Percentiles rank a stretch among this genome's conserved stretches.
phyloP scores from a whole-genome alignment of 2,797 vertebrate genomes.

The Cichlasoma orientale region DNA sequence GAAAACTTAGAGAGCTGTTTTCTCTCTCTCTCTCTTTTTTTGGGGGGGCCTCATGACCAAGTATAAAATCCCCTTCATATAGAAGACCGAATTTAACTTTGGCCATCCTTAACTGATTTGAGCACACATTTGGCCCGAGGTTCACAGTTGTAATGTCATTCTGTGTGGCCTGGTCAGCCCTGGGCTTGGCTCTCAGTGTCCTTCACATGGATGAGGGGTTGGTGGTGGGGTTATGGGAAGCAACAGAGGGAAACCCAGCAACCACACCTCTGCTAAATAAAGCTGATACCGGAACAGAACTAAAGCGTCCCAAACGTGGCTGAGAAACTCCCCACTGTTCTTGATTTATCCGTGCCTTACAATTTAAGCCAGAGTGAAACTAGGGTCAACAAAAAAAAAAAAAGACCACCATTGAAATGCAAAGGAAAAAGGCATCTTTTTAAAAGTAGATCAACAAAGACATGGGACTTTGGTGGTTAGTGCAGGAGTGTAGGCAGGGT shows the following conservation, averaged over 20 bases:
- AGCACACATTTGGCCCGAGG: neutral
- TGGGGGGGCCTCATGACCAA: neutral
- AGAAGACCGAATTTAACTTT: neutral
- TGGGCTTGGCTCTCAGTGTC: conserved; percentile 36
- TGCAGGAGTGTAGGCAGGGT: conserved; percentile 30
- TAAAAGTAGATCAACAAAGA: conserved; percentile 66
- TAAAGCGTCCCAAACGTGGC: conserved; percentile 38
- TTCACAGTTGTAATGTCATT: conserved; percentile 20
- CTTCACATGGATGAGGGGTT: conserved; percentile 47
- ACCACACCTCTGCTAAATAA: conserved; percentile 76
- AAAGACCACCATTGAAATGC: conserved; percentile 55
- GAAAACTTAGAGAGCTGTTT: neutral
- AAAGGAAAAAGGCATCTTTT: conserved; percentile 45
- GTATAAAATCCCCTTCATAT: neutral
- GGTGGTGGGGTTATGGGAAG: conserved; percentile 60
- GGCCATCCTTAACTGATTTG: neutral
- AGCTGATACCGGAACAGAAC: conserved; percentile 66
- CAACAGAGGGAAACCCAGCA: conserved; percentile 58
- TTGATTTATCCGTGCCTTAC: conserved; percentile 59
- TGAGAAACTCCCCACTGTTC: conserved; percentile 63
- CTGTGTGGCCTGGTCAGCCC: conserved; percentile 60
- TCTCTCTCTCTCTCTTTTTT: neutral
- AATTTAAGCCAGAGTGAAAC: conserved; percentile 71
- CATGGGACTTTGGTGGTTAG: conserved; percentile 54
- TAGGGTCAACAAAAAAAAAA: conserved; percentile 24